Evolutionary conservation across 2,113 vertebrate genomes (phyloP), one percentile per base, ranked within the genome.

Genomic region (Collichthys lucidus): DNA sequence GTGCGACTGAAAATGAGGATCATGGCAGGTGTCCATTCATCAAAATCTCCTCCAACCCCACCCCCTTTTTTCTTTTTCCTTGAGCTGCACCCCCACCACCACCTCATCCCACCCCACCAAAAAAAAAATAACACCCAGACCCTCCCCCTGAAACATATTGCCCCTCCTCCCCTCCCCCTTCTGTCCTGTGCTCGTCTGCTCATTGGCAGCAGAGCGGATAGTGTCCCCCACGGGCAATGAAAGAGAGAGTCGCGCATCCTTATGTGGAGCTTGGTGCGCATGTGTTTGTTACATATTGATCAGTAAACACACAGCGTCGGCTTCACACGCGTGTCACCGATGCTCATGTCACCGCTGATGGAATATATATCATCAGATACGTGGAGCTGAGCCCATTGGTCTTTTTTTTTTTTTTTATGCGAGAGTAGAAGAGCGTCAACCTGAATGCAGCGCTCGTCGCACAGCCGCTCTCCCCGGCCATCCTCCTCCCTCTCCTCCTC

Each of bases 1-100:
- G 74, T 67, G 52, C 4, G n/a, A 80, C 78, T 60, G 16, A 74
- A 83, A 84, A 65, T 61, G 26, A 50, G 65, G 60, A 77, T 67
- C n/a, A 61, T 84, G 89, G 50, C 92, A 91, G 86, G 80, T 89
- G 80, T 84, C 81, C 91, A 91, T 93, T 94, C 88, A 93, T 92
- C 86, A 85, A 71, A 88, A 64, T 68, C 77, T 57, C 77, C 61
- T 62, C 47, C 59, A 61, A 5, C 82, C 75, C 75, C 85, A 70
- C 60, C 89, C 77, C 53, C 75, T 83, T 86, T 63, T 70, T 57
- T 42, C 77, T 83, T 86, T 63, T 70, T 49, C 47, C 57, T 50
- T 40, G 8, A 81, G 52, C 62, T 26, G 11, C 57, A 80, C 65
- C 66, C 40, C 1, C 14, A 47, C 80, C 66, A 64, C 47, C 1